phyloP scores from a whole-genome alignment of 2,888 invertebrate species.

The Andrena marginata region DNA sequence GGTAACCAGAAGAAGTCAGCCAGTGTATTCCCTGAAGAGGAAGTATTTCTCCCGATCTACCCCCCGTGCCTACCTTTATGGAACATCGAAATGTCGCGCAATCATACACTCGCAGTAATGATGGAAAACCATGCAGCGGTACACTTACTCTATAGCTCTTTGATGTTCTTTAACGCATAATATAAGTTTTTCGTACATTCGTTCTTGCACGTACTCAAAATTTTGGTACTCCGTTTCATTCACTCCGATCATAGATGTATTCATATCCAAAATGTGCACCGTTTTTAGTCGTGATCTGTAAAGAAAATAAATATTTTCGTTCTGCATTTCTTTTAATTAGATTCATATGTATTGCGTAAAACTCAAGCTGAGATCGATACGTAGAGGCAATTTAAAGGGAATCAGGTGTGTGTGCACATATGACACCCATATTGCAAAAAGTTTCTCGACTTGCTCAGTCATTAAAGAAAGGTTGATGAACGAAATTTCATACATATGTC shows the following conservation, averaged over 20 bases:
- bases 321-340: too few species aligned
- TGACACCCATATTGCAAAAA: too few species aligned
- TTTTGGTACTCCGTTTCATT: not conserved
- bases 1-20: too few species aligned
- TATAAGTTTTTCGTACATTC: not conserved
- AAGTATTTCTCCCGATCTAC: too few species aligned
- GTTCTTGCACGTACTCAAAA: not conserved
- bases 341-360: not conserved
- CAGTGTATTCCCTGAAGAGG: too few species aligned
- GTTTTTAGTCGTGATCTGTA: not conserved
- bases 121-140: not conserved
- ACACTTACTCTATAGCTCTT: slow-evolving; percentile 11
- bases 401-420: too few species aligned
- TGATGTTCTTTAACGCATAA: not conserved
- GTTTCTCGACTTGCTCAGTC: too few species aligned
- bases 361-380: too few species aligned
- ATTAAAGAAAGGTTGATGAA: too few species aligned
- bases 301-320: not conserved
- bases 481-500: too few species aligned
- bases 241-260: not conserved
- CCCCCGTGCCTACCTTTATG: too few species aligned
- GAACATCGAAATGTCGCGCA: not conserved
- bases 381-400: too few species aligned
- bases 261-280: not conserved
- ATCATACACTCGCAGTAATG: not conserved